Base-by-base conservation (phyloP, 2,113 vertebrate genomes). In the Prochilodus magdalenae region DNA sequence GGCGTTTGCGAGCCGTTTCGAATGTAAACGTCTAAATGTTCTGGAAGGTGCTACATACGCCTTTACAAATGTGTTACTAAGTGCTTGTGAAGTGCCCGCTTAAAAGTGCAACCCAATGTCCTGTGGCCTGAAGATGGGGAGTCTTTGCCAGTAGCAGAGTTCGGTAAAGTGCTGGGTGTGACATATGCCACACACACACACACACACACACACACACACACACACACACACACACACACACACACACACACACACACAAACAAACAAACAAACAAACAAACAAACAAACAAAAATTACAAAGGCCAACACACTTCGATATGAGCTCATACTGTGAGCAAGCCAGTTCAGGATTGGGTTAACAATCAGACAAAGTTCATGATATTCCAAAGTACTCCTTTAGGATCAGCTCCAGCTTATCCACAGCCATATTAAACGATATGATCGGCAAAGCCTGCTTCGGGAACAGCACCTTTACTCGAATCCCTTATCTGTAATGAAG, bases 161-260 rank as follows among this genome's bases (percentile, higher is more conserved):
- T 74, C 62, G 24, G 75, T 75, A 79, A 85, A 82, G 84, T 85
- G 79, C 75, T 77, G 53, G 53, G 53, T 44, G 53, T 47, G 29
- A 55, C n/a, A 12, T 67, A 4, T n/a, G 29, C 29, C 22, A 67
- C 29, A 67, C 29, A n/a, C n/a, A n/a, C n/a, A n/a, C n/a, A n/a
- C n/a, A n/a, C n/a, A n/a, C n/a, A n/a, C n/a, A n/a, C n/a, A n/a
- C n/a, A n/a, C n/a, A n/a, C n/a, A n/a, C n/a, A n/a, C n/a, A n/a
- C n/a, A n/a, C n/a, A n/a, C n/a, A n/a, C n/a, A n/a, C n/a, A n/a
- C n/a, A n/a, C n/a, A n/a, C n/a, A n/a, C n/a, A n/a, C n/a, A n/a
- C n/a, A n/a, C n/a, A n/a, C n/a, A n/a, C n/a, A n/a, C n/a, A n/a
- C n/a, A n/a, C n/a, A n/a, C n/a, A n/a, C n/a, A n/a, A n/a, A n/a